Base-by-base conservation (phyloP, 2,888 invertebrate genomes). In the Brachypterus glaber region DNA sequence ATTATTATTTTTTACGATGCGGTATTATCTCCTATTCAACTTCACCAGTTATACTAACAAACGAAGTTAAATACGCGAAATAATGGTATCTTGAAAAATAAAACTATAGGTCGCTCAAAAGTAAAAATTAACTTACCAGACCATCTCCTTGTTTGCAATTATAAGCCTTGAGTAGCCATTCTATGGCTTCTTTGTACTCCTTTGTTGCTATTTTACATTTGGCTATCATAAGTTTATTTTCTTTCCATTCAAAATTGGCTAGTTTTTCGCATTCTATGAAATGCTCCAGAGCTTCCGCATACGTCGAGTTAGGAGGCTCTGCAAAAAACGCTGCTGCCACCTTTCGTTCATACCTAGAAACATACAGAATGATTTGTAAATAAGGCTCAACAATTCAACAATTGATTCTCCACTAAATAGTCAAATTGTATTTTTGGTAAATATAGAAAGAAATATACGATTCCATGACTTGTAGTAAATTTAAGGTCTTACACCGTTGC, bases 291-390 rank as follows among this genome's bases (percentile, higher is more conserved):
- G 82, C 79, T 43, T 82, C 81, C 30, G 74, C 68, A 37, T 71
- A 70, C 1, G 76, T 73, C 2, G 75, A 70, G 39, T 61, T 65
- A 5, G 81, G 81, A n/a, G 76, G 72, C 39, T 74, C 71, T 2
- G 74, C 73, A 60, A 75, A 79, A 18, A 83, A 55, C 4, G 79
- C 70, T 4, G 74, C 61, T 4, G 82, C 82, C 9, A 78, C 65
- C 54, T 68, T 76, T 42, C 76, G 68, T 56, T 83, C 80, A 36
- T 79, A 58, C 79, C 80, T 82, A 18, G 27, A 41, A 36, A 39
- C 40, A n/a, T n/a, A n/a, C n/a, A n/a, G n/a, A n/a, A n/a, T 33
- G 15, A n/a, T 13, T 7, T 12, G 29, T 9, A 30, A 35, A 3
- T 35, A 2, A 16, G 15, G 14, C 9, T 3, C 4, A 4, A 17